phyloP scores from a whole-genome alignment of 2,113 vertebrate genomes.

The Microcebus lehilahytsara region DNA sequence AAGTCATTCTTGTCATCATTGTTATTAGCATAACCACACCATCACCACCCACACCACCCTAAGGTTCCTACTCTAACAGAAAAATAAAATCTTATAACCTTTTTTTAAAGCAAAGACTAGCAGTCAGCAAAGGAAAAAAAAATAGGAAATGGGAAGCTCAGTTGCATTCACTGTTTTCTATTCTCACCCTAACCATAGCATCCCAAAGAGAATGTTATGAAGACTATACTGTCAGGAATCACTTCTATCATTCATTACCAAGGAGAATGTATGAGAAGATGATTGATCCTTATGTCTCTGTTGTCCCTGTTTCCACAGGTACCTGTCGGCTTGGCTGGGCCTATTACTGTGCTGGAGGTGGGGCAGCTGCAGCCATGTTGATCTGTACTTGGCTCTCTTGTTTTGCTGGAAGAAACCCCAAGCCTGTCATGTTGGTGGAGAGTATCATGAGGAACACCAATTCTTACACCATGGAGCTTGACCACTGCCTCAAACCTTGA shows the following conservation, averaged over 20 bases:
- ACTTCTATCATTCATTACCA: not conserved
- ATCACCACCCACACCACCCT: not conserved
- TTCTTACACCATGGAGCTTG: slow-evolving; percentile 71
- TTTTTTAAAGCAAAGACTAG: slow-evolving; percentile 12
- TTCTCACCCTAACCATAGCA: not conserved
- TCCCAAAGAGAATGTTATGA: not conserved
- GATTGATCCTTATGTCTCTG: not conserved
- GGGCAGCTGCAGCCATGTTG: slow-evolving; percentile 77
- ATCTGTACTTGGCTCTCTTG: slow-evolving; percentile 80
- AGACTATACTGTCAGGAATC: not conserved
- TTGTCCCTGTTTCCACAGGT: slow-evolving; percentile 66
- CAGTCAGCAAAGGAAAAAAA: not conserved
- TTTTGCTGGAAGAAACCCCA: slow-evolving; percentile 78
- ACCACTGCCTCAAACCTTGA: slow-evolving; percentile 69
- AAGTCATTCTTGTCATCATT: not conserved
- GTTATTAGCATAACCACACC: not conserved
- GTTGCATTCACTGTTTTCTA: not conserved
- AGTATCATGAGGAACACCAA: slow-evolving; percentile 70
- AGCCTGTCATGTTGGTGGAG: slow-evolving; percentile 66
- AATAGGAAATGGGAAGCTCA: not conserved
- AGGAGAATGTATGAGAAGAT: not conserved
- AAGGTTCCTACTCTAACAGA: not conserved
- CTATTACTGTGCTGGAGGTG: slow-evolving; percentile 80
- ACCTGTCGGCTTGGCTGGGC: slow-evolving; percentile 80
- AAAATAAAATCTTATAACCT: slow-evolving; percentile 31